phyloP scores from a whole-genome alignment of 2,797 vertebrate genomes.

The Malacoctenus gilli region DNA sequence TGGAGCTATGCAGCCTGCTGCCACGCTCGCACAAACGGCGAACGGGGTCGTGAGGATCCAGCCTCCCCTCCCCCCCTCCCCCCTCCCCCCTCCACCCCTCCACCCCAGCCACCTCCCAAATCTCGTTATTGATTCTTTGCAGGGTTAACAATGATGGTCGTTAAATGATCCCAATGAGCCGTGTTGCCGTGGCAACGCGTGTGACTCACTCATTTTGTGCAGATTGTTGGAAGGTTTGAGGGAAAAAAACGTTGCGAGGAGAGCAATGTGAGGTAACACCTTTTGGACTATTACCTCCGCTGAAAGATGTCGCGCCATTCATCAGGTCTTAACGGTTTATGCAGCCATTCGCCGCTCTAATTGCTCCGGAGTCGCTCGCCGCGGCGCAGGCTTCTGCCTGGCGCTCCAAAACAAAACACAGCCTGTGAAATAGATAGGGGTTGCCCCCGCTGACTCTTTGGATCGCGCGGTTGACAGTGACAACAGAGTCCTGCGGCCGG shows the following conservation, averaged over 20 bases:
- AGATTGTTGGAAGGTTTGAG: conserved; percentile 63
- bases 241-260: conserved; percentile 44
- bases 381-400: conserved; percentile 35
- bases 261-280: conserved; percentile 58
- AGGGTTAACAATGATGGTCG: conserved; percentile 68
- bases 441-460: conserved; percentile 48
- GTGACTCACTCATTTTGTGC: conserved; percentile 74
- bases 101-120: conserved; percentile 51
- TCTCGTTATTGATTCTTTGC: conserved; percentile 72
- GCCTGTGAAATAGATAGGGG: conserved; percentile 55
- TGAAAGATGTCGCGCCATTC: conserved; percentile 31
- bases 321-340: conserved; percentile 23
- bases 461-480: conserved; percentile 48
- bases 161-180: conserved; percentile 72
- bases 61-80: background rate
- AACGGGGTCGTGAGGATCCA: conserved; percentile 45
- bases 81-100: background rate
- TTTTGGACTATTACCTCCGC: conserved; percentile 36
- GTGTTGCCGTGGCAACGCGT: conserved; percentile 72
- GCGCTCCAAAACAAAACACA: conserved; percentile 29
- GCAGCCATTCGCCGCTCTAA: conserved; percentile 57
- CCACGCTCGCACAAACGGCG: conserved; percentile 54
- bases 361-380: conserved; percentile 40
- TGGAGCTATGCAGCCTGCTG: conserved; percentile 44
- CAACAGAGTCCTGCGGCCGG: conserved; percentile 35